These are phyloP conservation scores for Tetramorium bicarinatum DNA, from an alignment of 2,888 invertebrate species.

Conservation along the genomic window DNA sequence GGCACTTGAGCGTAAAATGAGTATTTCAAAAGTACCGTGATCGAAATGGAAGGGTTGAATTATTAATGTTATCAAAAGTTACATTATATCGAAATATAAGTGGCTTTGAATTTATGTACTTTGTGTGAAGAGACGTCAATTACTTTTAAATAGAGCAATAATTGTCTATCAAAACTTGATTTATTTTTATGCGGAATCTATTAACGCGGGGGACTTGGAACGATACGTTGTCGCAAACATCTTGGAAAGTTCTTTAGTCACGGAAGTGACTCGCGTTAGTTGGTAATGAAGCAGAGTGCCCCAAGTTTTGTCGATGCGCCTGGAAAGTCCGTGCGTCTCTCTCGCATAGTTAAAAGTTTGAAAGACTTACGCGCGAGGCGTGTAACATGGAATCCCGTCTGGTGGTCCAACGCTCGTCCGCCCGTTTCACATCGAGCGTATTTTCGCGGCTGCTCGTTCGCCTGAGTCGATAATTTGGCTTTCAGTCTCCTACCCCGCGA, in stretches of 20 bases:
- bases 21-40: neutral
- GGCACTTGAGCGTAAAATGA: constrained; percentile 11
- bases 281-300: constrained; percentile 47
- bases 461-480: constrained; percentile 24
- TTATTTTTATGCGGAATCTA: constrained; percentile 17
- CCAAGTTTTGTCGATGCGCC: constrained; percentile 43
- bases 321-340: constrained; percentile 47
- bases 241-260: constrained; percentile 32
- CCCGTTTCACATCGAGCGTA: constrained; percentile 14
- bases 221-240: constrained; percentile 23
- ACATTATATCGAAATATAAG: neutral
- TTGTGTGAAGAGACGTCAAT: neutral
- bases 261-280: constrained; percentile 27
- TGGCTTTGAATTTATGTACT: neutral
- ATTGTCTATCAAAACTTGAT: neutral
- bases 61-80: neutral
- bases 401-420: neutral
- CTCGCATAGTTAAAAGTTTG: constrained; percentile 55
- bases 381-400: constrained; percentile 23
- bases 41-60: neutral
- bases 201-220: neutral
- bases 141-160: neutral
- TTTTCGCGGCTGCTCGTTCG: neutral
- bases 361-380: constrained; percentile 44
- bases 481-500: neutral